Evolutionary conservation across 2,113 vertebrate genomes (phyloP), one percentile per base, ranked within the genome.

Genomic region (Paratilapia polleni): DNA sequence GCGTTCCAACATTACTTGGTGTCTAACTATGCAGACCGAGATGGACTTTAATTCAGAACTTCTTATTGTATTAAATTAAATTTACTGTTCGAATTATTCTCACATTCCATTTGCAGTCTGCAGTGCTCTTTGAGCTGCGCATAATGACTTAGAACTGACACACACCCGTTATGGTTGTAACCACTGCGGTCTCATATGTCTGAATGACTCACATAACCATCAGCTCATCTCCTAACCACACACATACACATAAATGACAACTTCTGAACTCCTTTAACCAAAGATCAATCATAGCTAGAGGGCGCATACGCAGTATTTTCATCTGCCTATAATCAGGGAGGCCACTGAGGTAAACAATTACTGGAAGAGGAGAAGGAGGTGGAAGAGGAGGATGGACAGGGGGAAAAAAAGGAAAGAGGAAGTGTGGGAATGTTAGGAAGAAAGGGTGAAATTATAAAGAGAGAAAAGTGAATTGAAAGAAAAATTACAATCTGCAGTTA

Each of bases 321-420:
- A 89, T 87, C 81, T 87, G 92, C 84, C 87, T 93, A 81, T 89
- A 92, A 92, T 95, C 89, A 92, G 78, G 80, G 85, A 90, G 78
- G 73, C 89, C 88, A 84, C 73, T 77, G 84, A 91, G 89, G 88
- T 87, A 79, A 82, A 88, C 84, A 56, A 90, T 94, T 92, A 90
- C 91, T 82, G 93, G 91, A 91, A 94, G 87, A 82, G 70, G 24
- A 66, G 80, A 31, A 22, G 15, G 80, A 28, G 36, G 87, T 80
- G 62, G 79, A 77, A 31, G 66, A 73, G 17, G 86, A 78, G 88
- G 82, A 62, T 75, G 56, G 73, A 52, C 28, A 41, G 78, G 59
- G 2, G 31, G 54, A 8, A 75, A 49, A 41, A 31, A 49, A 81
- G 5, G 59, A 66, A 41, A 75, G 57, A 54, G 31, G 49, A 76